Conservation (phyloP, 2,797 vertebrate species). For the Siniperca undulata region DNA sequence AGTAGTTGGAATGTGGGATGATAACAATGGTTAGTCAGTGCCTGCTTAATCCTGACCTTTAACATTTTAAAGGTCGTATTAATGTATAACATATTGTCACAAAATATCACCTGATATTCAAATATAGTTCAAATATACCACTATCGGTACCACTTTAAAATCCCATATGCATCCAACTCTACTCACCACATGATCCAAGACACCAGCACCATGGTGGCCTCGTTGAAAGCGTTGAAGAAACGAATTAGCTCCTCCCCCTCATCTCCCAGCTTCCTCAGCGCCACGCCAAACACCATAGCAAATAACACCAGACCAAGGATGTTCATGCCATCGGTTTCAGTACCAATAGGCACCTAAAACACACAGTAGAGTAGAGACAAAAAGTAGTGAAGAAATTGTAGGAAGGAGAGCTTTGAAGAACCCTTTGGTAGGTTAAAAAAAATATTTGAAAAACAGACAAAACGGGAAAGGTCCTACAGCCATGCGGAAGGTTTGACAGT, state of each 20-base stretch:
- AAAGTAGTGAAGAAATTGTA: not conserved
- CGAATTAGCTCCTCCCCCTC: conserved; percentile 98
- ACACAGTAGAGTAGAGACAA: conserved; percentile 29
- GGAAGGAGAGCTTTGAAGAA: not conserved
- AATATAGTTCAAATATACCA: not conserved
- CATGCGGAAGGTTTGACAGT: not conserved
- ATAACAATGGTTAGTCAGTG: not conserved
- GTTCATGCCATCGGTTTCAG: conserved; percentile 95
- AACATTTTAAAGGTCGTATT: not conserved
- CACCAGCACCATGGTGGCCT: conserved; percentile 98
- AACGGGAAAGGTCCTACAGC: not conserved
- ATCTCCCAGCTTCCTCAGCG: conserved; percentile 92
- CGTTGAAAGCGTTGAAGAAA: conserved; percentile 97
- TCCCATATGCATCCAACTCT: not conserved
- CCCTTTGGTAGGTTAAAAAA: not conserved
- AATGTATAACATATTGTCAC: not conserved
- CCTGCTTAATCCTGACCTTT: not conserved
- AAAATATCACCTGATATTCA: not conserved
- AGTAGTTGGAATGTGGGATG: not conserved
- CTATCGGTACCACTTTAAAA: not conserved
- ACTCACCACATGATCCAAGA: conserved; percentile 99
- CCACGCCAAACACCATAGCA: conserved; percentile 95
- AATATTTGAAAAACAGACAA: not conserved
- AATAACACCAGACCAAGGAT: conserved; percentile 97
- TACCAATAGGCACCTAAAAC: conserved; percentile 90